Base-by-base conservation (phyloP, 2,113 vertebrate genomes). In the Albula glossodonta region DNA sequence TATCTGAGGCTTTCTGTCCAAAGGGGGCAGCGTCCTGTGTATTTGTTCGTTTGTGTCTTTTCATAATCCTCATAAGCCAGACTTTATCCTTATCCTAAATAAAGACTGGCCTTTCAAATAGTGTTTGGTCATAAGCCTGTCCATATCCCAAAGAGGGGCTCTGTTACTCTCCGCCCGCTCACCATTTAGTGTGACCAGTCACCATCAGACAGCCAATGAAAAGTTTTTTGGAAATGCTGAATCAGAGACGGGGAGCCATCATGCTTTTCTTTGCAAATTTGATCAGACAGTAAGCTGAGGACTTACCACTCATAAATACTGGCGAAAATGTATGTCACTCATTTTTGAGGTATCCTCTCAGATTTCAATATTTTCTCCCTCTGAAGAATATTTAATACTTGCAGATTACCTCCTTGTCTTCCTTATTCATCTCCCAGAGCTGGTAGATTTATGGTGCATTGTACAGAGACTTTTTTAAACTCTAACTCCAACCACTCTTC, bases 371-470 rank as follows among this genome's bases (percentile, higher is more conserved):
- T 31, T 4, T 84, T 88, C 49, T 87, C 17, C 17, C 8, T 60
- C 8, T 15, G 11, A 60, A 60, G 56, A 60, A 11, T 60, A 60
- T 7, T 63, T 63, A 66, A 56, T 63, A 80, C 78, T 52, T 83
- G 85, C 87, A 88, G 90, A 41, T 89, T 86, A n/a, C 0, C 86
- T 87, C 50, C 5, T 13, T 85, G 66, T 51, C 87, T 82, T n/a
- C 51, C 57, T 7, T 87, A 80, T 80, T 56, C 52, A 49, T 56
- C 79, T 83, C 85, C 6, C 1, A 51, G 86, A 31, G 88, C 88
- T 87, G 89, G 87, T 90, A 90, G 83, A 87, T 84, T 66, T 84
- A 86, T 56, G 49, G 77, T 80, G 85, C 89, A 80, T 17, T 17
- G 83, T 90, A 88, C 78, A 88, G 78, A 87, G 84, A 51, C n/a